phyloP scores from a whole-genome alignment of 2,797 vertebrate species.

The Smutsia temminckii region DNA sequence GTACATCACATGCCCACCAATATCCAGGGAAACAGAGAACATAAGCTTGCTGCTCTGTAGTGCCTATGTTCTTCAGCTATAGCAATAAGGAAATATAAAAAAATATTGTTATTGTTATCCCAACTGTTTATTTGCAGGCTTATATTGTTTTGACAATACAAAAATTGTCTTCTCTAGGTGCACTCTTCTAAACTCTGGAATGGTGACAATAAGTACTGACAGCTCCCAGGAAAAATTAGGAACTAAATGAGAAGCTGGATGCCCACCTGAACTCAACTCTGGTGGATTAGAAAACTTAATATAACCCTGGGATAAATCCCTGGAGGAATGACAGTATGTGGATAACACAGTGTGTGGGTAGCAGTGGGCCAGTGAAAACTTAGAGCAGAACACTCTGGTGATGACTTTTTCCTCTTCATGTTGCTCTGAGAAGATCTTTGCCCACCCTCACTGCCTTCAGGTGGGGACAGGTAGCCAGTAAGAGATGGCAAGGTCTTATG shows the following conservation, averaged over 20 bases:
- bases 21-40: neutral
- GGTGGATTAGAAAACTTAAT: neutral
- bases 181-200: neutral
- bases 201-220: neutral
- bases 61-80: neutral
- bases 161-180: neutral
- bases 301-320: neutral
- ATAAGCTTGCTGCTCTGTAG: neutral
- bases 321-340: neutral
- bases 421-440: neutral
- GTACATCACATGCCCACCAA: neutral
- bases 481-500: neutral
- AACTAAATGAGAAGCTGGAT: neutral
- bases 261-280: neutral
- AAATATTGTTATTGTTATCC: slow-evolving; percentile 12
- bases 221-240: neutral
- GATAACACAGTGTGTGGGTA: neutral
- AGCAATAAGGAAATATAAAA: neutral
- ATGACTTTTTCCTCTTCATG: neutral
- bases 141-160: neutral
- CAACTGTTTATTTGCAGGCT: neutral
- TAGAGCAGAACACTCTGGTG: neutral
- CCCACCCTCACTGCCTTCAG: neutral
- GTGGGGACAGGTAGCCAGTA: neutral
- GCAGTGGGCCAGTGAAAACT: neutral